Evolutionary conservation across 2,888 invertebrate species (phyloP).

Genomic region (Meteorus colon): DNA sequence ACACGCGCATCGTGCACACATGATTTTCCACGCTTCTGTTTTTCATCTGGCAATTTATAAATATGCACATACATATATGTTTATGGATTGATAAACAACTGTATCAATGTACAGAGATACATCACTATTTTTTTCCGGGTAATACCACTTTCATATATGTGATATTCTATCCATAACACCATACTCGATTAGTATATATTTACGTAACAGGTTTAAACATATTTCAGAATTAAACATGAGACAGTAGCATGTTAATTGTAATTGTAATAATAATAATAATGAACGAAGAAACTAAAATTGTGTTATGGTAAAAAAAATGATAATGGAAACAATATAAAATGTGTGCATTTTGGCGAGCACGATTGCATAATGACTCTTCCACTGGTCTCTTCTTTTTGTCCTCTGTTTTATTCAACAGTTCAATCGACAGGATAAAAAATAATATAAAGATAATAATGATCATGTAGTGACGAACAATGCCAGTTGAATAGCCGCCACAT

Average conservation of each 20-base stretch:
- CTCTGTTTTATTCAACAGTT: slow-evolving; percentile 47
- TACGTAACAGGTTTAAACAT: slow-evolving; percentile 68
- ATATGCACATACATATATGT: background rate
- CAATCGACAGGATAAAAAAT: slow-evolving; percentile 48
- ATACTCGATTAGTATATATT: slow-evolving; percentile 62
- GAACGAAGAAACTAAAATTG: slow-evolving; percentile 51
- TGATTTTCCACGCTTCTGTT: background rate
- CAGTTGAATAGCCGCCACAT: slow-evolving; percentile 63
- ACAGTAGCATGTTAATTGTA: slow-evolving; percentile 59
- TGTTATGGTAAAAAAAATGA: slow-evolving; percentile 59
- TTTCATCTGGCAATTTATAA: background rate
- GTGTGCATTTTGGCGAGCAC: slow-evolving; percentile 36
- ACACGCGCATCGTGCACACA: background rate
- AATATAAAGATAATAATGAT: slow-evolving; percentile 39
- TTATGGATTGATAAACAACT: background rate
- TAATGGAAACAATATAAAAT: slow-evolving; percentile 49
- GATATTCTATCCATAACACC: slow-evolving; percentile 57
- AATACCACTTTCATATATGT: slow-evolving; percentile 18
- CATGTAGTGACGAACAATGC: slow-evolving; percentile 61
- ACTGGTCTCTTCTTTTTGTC: background rate
- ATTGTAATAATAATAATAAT: slow-evolving; percentile 59
- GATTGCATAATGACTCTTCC: slow-evolving; percentile 28
- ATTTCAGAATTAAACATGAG: slow-evolving; percentile 65
- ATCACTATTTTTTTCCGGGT: slow-evolving; percentile 4
- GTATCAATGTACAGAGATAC: background rate